These are phyloP conservation scores for Eilema sororculum DNA, from an alignment of 2,888 invertebrate species.

Conservation along the genomic window DNA sequence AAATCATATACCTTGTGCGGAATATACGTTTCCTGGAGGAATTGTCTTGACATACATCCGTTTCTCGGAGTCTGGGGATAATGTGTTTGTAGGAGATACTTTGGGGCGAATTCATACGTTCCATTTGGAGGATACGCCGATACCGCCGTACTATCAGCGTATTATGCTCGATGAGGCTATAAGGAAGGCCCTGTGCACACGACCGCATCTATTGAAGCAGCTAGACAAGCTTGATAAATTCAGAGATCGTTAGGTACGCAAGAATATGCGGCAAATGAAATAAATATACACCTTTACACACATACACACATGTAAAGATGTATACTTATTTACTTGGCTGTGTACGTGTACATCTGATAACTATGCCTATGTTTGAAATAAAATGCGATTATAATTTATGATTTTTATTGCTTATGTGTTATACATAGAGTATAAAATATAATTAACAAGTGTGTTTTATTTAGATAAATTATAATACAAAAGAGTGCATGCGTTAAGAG, in stretches of 20 bases:
- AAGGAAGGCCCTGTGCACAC: conserved; percentile 88
- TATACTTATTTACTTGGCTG: too few relatives aligned
- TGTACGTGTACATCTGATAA: too few relatives aligned
- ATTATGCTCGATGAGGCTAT: conserved; percentile 89
- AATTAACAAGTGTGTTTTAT: conserved; percentile 20
- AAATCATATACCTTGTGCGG: conserved; percentile 89
- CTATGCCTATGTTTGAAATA: background rate
- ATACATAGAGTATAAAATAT: conserved; percentile 23
- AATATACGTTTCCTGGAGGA: conserved; percentile 81
- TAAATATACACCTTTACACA: too few relatives aligned
- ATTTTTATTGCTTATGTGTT: conserved; percentile 45
- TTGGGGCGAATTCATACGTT: conserved; percentile 90
- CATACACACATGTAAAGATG: too few relatives aligned
- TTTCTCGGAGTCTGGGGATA: conserved; percentile 90
- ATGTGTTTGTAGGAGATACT: conserved; percentile 90
- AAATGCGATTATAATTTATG: conserved; percentile 23
- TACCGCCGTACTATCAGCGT: conserved; percentile 90
- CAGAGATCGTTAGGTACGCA: background rate
- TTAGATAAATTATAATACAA: conserved; percentile 40
- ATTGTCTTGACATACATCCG: conserved; percentile 84
- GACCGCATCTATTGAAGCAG: conserved; percentile 88
- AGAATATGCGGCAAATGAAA: too few relatives aligned
- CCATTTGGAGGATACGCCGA: conserved; percentile 91
- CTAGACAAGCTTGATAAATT: conserved; percentile 82
- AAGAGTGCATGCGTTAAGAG: conserved; percentile 21